Evolutionary conservation across 2,888 invertebrate genomes (phyloP).

Genomic region (Lingula anatina): DNA sequence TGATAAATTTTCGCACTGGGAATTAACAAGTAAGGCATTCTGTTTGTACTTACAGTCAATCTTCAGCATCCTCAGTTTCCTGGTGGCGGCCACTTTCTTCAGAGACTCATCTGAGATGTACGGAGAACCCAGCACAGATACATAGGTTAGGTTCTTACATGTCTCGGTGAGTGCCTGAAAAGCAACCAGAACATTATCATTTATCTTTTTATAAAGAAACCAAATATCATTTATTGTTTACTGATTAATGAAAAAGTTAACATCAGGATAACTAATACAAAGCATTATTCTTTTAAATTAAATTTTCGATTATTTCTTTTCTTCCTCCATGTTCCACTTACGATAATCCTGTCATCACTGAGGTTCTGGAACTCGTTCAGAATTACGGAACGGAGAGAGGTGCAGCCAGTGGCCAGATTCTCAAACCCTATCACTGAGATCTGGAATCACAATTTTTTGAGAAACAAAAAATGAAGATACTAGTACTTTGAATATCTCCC

Average conservation of each 20-base stretch:
- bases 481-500: too few species aligned
- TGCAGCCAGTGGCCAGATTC: constrained; percentile 36
- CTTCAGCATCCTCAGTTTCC: constrained; percentile 36
- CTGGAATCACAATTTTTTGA: too few species aligned
- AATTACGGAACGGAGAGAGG: constrained; percentile 34
- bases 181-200: constrained; percentile 1
- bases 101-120: constrained; percentile 44
- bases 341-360: constrained; percentile 40
- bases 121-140: constrained; percentile 46
- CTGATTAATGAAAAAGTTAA: too few species aligned
- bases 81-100: constrained; percentile 36
- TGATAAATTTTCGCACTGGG: too few species aligned
- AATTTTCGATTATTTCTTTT: too few species aligned
- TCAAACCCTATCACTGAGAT: constrained; percentile 44
- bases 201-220: too few species aligned
- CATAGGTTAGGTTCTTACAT: constrained; percentile 31
- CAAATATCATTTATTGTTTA: too few species aligned
- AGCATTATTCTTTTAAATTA: too few species aligned
- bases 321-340: constrained; percentile 11
- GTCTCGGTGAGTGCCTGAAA: constrained; percentile 34
- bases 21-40: too few species aligned
- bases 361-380: constrained; percentile 46
- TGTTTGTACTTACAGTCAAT: constrained; percentile 32
- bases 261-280: too few species aligned
- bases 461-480: too few species aligned